A percentile compares a stretch with the other conserved stretches of the same genome.
Evolutionary conservation across 2,888 invertebrate species (phyloP).

Genomic region (Sisyra nigra): DNA sequence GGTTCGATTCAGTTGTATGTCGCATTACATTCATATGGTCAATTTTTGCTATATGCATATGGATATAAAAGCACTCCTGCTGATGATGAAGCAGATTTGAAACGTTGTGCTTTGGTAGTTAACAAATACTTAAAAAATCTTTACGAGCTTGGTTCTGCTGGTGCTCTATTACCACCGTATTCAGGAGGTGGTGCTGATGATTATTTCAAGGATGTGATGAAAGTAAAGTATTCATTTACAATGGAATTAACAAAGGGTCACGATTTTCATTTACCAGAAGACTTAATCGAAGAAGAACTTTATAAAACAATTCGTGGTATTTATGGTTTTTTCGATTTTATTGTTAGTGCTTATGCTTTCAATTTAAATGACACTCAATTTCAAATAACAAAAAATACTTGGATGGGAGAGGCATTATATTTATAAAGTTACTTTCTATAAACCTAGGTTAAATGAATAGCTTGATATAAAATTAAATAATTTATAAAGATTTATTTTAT

Average conservation of each 20-base stretch:
- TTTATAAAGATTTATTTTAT: no score
- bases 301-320: no score
- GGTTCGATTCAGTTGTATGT: conserved; percentile 43
- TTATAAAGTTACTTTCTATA: no score
- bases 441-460: no score
- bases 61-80: conserved; percentile 30
- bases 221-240: conserved; percentile 42
- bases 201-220: conserved; percentile 37
- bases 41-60: conserved; percentile 50
- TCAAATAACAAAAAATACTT: no score
- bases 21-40: conserved; percentile 58
- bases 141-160: conserved; percentile 13
- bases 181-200: conserved; percentile 50
- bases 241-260: conserved; percentile 43
- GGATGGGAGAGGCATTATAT: no score
- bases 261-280: no score
- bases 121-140: background rate
- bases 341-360: no score
- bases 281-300: no score
- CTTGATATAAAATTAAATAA: no score
- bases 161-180: conserved; percentile 28
- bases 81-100: conserved; percentile 17
- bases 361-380: no score
- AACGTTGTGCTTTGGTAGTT: background rate
- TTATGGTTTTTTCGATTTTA: no score